Conservation (phyloP, 1,140 invertebrate species). For the Drosophila rufa region DNA sequence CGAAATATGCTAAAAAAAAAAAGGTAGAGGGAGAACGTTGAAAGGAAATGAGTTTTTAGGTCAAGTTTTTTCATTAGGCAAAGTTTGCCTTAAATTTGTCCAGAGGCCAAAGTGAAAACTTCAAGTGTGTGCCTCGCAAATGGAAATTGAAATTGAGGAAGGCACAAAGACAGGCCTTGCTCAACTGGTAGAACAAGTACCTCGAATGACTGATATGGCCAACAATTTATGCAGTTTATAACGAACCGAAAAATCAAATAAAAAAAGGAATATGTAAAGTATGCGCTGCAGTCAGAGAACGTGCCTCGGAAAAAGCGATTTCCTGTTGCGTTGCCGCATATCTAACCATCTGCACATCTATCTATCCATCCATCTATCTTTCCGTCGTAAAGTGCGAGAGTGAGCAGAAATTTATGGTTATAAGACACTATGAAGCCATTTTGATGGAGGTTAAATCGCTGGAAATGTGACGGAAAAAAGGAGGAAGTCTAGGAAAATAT, state of each 20-base stretch:
- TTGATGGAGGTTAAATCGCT: conserved; percentile 25
- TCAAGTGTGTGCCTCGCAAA: conserved; percentile 19
- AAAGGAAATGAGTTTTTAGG: conserved; percentile 36
- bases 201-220: conserved; percentile 16
- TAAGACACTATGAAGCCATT: conserved; percentile 38
- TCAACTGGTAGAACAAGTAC: not conserved
- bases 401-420: conserved; percentile 30
- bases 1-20: conserved; percentile 26
- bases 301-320: conserved; percentile 52
- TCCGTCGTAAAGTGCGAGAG: conserved; percentile 54
- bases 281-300: conserved; percentile 50
- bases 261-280: conserved; percentile 51
- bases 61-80: conserved; percentile 51
- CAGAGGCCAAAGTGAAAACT: conserved; percentile 20
- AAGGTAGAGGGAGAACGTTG: conserved; percentile 1
- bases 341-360: conserved; percentile 14
- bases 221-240: conserved; percentile 51
- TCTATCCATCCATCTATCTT: conserved; percentile 12
- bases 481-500: not conserved
- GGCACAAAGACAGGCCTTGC: conserved; percentile 30
- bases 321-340: conserved; percentile 23
- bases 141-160: conserved; percentile 22
- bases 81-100: conserved; percentile 37
- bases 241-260: conserved; percentile 27
- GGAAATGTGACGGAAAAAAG: conserved; percentile 11